Evolutionary conservation across 1,140 invertebrate genomes (phyloP).

Genomic region (Zaprionus ornatus): DNA sequence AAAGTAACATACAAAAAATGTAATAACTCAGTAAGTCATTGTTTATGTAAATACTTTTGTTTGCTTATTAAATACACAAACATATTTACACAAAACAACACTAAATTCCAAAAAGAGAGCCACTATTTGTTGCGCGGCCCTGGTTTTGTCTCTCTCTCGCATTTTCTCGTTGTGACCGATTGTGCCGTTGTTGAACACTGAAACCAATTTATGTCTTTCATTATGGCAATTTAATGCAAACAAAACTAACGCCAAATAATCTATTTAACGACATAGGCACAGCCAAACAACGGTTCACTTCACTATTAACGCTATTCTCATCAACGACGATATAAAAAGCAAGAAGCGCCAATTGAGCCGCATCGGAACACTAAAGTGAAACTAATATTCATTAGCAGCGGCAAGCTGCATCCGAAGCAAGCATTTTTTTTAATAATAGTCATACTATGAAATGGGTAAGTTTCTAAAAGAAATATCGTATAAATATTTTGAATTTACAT

Average conservation of each 20-base stretch:
- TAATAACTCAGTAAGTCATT: conserved; percentile 38
- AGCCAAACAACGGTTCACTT: conserved; percentile 18
- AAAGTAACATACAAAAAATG: conserved; percentile 2
- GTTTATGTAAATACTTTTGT: conserved; percentile 29
- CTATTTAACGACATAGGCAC: conserved; percentile 32
- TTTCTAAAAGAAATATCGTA: conserved; percentile 4
- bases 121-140: conserved; percentile 30
- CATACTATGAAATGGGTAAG: conserved; percentile 76
- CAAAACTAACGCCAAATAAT: conserved; percentile 35
- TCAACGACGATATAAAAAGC: neutral
- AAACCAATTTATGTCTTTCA: conserved; percentile 49
- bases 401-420: conserved; percentile 16
- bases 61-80: conserved; percentile 35
- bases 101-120: conserved; percentile 46
- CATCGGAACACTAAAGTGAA: conserved; percentile 24
- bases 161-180: conserved; percentile 39
- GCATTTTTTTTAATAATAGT: conserved; percentile 31
- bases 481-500: neutral
- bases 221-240: conserved; percentile 62
- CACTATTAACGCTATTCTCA: neutral
- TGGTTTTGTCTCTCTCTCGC: conserved; percentile 26
- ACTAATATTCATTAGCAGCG: conserved; percentile 7
- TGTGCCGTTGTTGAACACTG: conserved; percentile 20
- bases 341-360: conserved; percentile 19
- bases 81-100: conserved; percentile 36